These are phyloP conservation scores for Desmodus rotundus DNA, from an alignment of 2,113 vertebrate genomes.

Conservation along the genomic window DNA sequence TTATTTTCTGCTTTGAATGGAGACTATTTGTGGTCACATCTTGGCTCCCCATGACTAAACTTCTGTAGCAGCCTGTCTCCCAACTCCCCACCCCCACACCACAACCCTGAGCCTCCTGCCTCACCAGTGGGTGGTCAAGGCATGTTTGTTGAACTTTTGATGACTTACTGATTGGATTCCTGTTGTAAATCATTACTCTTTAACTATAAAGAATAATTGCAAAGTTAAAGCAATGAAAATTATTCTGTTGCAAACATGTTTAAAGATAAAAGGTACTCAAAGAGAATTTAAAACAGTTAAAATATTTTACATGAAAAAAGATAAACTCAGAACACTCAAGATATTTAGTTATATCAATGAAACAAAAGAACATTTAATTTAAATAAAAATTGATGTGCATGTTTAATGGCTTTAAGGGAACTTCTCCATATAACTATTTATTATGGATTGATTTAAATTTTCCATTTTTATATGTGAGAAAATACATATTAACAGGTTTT, in stretches of 20 bases:
- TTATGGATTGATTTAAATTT: neutral
- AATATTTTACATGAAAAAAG: constrained; percentile 41
- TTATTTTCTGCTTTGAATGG: constrained; percentile 2
- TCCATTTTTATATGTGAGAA: neutral
- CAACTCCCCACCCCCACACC: neutral
- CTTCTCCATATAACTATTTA: neutral
- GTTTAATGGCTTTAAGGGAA: constrained; percentile 12
- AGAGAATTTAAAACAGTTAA: constrained; percentile 45
- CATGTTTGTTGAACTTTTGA: constrained; percentile 37
- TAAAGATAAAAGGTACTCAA: constrained; percentile 42
- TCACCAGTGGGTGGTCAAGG: constrained; percentile 20
- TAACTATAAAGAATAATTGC: constrained; percentile 83
- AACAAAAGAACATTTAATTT: constrained; percentile 28
- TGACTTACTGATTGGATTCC: constrained; percentile 77
- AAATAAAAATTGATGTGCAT: neutral
- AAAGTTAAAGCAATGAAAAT: constrained; percentile 79
- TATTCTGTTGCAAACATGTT: constrained; percentile 58
- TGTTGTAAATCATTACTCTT: constrained; percentile 73
- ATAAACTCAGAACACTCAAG: constrained; percentile 26
- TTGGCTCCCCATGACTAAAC: neutral
- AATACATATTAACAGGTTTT: neutral
- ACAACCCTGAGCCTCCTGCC: constrained; percentile 11
- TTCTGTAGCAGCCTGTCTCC: neutral
- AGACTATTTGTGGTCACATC: neutral
- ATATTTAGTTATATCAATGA: constrained; percentile 39